Conservation (phyloP, 2,888 invertebrate species). For the Chromoteleia sp. region DNA sequence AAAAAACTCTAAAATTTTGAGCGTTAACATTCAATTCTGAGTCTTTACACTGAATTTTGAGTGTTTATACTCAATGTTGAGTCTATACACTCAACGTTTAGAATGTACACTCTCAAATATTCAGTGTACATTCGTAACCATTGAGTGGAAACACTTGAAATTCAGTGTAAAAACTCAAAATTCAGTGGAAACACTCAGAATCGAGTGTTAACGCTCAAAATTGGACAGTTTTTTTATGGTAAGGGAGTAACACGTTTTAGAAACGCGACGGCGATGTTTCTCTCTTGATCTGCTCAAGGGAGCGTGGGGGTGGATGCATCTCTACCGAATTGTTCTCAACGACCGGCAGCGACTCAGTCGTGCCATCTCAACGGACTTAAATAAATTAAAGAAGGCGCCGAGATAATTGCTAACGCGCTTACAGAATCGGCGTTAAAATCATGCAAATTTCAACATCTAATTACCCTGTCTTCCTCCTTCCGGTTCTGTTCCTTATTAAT, state of each 20-base stretch:
- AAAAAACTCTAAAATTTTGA: too few species aligned
- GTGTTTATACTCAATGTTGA: too few species aligned
- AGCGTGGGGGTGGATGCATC: neutral
- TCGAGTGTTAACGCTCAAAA: too few species aligned
- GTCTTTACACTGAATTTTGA: too few species aligned
- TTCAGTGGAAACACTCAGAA: too few species aligned
- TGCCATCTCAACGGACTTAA: conserved; percentile 13
- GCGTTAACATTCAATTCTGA: too few species aligned
- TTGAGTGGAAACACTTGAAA: too few species aligned
- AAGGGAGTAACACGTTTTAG: conserved; percentile 37
- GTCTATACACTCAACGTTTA: too few species aligned
- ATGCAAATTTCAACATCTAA: conserved; percentile 46
- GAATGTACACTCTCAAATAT: too few species aligned
- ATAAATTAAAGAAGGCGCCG: conserved; percentile 34
- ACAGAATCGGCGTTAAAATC: conserved; percentile 39
- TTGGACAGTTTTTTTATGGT: too few species aligned
- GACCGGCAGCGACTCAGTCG: conserved; percentile 19
- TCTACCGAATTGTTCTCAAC: conserved; percentile 49
- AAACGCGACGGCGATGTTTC: conserved; percentile 31
- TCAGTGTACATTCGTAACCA: too few species aligned
- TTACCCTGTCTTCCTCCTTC: conserved; percentile 35
- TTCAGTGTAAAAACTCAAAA: too few species aligned
- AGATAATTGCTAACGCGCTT: conserved; percentile 53
- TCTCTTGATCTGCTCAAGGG: conserved; percentile 18
- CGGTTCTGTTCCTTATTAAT: conserved; percentile 25